These are phyloP conservation scores for Ataeniobius toweri DNA, from an alignment of 2,797 vertebrate genomes.

Conservation along the genomic window DNA sequence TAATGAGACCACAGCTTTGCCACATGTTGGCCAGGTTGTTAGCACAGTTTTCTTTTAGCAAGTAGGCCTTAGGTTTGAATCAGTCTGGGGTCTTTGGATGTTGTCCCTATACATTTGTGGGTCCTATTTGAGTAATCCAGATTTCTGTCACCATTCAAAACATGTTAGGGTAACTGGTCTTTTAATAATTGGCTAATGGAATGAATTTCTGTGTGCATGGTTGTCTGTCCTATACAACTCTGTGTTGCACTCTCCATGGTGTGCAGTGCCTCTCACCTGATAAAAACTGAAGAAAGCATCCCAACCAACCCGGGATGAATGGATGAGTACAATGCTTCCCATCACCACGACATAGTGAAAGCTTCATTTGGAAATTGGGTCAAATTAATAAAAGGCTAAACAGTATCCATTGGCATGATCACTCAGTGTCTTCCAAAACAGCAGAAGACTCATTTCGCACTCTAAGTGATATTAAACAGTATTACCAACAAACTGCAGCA, in stretches of 20 bases:
- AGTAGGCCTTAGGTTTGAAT: not conserved
- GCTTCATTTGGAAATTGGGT: no score
- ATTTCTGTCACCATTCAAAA: not conserved
- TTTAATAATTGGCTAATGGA: not conserved
- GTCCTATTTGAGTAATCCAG: not conserved
- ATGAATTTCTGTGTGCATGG: not conserved
- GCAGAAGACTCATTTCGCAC: not conserved
- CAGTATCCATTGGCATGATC: not conserved
- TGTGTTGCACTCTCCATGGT: not conserved
- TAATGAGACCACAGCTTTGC: not conserved
- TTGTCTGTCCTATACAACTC: not conserved
- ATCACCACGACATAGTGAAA: not conserved
- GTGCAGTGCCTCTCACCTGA: not conserved
- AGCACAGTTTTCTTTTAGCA: not conserved
- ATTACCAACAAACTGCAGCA: not conserved
- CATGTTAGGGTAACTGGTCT: not conserved
- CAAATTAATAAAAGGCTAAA: not conserved
- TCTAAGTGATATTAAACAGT: no score
- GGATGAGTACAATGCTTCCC: not conserved
- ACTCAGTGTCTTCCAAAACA: not conserved
- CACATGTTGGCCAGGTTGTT: not conserved
- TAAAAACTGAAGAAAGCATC: not conserved
- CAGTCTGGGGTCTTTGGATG: not conserved
- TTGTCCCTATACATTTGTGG: not conserved
- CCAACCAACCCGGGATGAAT: not conserved